Evolutionary conservation across 1,140 invertebrate species (phyloP), one percentile per base, ranked within the genome.

Genomic region (Hyposmocoma kahamanoa): DNA sequence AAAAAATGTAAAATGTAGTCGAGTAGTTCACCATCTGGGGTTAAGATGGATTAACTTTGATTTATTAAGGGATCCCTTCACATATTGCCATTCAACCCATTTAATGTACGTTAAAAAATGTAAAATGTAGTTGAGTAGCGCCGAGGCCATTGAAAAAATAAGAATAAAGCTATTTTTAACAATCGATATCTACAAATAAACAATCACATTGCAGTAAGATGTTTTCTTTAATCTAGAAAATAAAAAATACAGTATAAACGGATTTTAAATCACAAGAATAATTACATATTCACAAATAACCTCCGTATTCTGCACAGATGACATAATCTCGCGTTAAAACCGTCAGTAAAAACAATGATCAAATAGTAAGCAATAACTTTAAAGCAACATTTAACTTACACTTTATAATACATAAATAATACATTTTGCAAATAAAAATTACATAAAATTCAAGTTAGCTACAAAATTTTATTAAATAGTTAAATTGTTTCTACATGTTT

Each of bases 271-370:
- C 76, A 85, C 71, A 82, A 85, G 77, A 85, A 77, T 85, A 81
- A 84, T 85, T 85, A 85, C 81, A 85, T 85, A 85, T 85, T 85
- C 81, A 85, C 81, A 85, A 80, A 80, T 75, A 83, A 79, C 79
- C 67, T 76, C 65, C 67, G 64, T 77, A 66, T 60, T 68, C 65
- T 64, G 67, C 62, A 48, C 57, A 67, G 67, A 71, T 72, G 64
- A 72, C 67, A 76, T 74, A 76, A 74, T 72, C 65, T 72, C 63
- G 65, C 67, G 58, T 67, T 70, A 67, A 70, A 77, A 79, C 69
- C 68, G 70, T 69, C 70, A 68, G 60, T 73, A 72, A 77, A 82
- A 80, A 75, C 71, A 79, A 79, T 75, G 47, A 67, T 76, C 64
- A 61, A 72, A 78, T 68, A 64, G 68, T 70, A 79, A 74, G 77